Conservation (phyloP, 1,140 invertebrate species). For the Amyelois transitella region DNA sequence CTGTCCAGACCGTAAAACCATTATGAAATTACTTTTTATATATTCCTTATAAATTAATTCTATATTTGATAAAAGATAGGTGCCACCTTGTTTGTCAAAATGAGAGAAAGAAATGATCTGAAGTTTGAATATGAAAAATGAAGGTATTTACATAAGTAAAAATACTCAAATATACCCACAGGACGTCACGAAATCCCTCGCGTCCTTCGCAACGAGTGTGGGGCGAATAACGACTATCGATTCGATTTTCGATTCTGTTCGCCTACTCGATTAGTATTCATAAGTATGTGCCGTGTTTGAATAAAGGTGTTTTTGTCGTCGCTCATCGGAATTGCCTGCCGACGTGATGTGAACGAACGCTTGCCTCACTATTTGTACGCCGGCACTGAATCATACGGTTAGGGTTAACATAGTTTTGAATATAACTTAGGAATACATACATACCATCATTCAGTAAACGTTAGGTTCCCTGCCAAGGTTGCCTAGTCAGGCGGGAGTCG, state of each 20-base stretch:
- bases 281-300: constrained; percentile 35
- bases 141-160: no score
- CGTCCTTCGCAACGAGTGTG: constrained; percentile 53
- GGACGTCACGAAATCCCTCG: constrained; percentile 46
- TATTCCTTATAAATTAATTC: no score
- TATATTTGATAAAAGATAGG: no score
- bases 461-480: no score
- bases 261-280: constrained; percentile 48
- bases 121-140: no score
- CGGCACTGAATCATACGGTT: neutral
- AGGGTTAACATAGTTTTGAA: neutral
- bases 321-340: constrained; percentile 52
- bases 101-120: no score
- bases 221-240: constrained; percentile 37
- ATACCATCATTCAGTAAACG: no score
- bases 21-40: no score
- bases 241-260: constrained; percentile 53
- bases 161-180: constrained; percentile 30
- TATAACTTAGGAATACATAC: neutral
- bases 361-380: neutral
- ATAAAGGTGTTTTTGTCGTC: constrained; percentile 61
- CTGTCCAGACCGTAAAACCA: no score
- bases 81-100: no score
- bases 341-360: constrained; percentile 50
- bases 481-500: no score